phyloP scores from a whole-genome alignment of 2,888 invertebrate genomes.

The Chirona hameri region DNA sequence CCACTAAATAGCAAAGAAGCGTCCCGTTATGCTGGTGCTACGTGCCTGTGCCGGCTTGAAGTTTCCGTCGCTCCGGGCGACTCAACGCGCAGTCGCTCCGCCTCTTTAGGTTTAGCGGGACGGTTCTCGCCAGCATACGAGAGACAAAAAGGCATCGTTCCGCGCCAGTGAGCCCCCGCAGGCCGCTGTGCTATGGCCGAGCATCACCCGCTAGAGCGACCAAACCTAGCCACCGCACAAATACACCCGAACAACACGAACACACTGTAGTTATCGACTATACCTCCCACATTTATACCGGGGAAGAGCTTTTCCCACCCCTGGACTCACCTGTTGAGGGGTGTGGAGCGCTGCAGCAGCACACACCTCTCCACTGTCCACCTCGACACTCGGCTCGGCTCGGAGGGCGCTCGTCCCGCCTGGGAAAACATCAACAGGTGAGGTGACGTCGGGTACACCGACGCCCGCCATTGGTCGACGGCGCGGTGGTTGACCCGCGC shows the following conservation, averaged over 20 bases:
- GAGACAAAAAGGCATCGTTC: neutral
- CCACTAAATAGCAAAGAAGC: neutral
- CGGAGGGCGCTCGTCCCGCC: neutral
- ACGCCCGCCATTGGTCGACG: neutral
- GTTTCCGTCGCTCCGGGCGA: neutral
- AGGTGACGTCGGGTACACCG: neutral
- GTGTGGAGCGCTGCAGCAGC: neutral
- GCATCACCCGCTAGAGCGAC: too few relatives aligned
- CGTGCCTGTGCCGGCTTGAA: neutral
- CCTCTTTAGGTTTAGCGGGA: too few relatives aligned
- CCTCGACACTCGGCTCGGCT: neutral
- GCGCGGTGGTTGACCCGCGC: conserved; percentile 25
- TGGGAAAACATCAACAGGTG: conserved; percentile 8
- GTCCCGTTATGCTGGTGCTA: neutral
- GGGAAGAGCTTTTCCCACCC: too few relatives aligned
- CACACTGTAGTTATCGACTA: too few relatives aligned
- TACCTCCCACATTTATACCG: too few relatives aligned
- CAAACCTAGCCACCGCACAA: too few relatives aligned
- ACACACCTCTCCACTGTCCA: neutral
- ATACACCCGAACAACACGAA: too few relatives aligned
- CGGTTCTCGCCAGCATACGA: neutral
- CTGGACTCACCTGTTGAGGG: neutral
- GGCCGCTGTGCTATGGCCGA: too few relatives aligned
- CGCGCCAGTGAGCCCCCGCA: neutral
- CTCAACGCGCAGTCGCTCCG: neutral